phyloP scores from a whole-genome alignment of 2,888 invertebrate genomes.

The Zele albiditarsus region DNA sequence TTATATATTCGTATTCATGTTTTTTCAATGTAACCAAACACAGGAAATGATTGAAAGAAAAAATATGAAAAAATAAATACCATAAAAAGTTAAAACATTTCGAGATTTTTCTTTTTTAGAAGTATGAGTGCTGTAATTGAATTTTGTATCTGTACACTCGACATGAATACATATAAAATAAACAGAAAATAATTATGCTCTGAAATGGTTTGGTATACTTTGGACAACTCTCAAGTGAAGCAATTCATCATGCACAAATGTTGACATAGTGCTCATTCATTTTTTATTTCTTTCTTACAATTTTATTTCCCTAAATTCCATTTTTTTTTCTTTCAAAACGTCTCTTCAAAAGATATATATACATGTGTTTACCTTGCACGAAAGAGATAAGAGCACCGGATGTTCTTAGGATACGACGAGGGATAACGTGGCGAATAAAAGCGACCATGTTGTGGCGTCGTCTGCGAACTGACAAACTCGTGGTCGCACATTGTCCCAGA shows the following conservation, averaged over 20 bases:
- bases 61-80: neutral
- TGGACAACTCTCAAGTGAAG: no score
- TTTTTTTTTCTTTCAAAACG: neutral
- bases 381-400: slow-evolving; percentile 91
- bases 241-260: no score
- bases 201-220: neutral
- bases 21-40: neutral
- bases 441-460: slow-evolving; percentile 81
- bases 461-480: slow-evolving; percentile 85
- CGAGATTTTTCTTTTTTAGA: neutral
- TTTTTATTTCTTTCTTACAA: neutral
- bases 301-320: neutral
- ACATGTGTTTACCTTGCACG: slow-evolving; percentile 81
- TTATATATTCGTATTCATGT: neutral
- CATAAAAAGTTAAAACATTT: neutral
- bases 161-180: neutral
- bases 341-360: slow-evolving; percentile 17
- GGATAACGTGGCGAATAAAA: slow-evolving; percentile 96
- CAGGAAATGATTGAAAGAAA: neutral
- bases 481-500: slow-evolving; percentile 88
- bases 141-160: neutral
- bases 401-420: slow-evolving; percentile 94
- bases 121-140: neutral
- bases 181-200: neutral
- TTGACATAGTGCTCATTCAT: neutral